Percentiles rank a stretch among this genome's conserved stretches.
Evolutionary conservation across 2,888 invertebrate genomes (phyloP).

Genomic region (Torymus tubicola): DNA sequence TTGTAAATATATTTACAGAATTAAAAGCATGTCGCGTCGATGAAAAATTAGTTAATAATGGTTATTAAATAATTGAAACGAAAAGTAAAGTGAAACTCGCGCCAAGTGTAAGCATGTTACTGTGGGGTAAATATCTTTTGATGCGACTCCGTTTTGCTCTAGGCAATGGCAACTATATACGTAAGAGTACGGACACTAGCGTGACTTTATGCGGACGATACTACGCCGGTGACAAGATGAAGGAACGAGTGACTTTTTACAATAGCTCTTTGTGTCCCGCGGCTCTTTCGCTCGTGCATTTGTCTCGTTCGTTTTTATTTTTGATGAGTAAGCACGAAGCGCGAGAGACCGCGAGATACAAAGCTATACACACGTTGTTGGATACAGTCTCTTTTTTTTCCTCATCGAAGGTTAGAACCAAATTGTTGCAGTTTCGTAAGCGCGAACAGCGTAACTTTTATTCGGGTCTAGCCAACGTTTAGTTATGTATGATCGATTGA

Average conservation of each 20-base stretch:
- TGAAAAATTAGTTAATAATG: neutral
- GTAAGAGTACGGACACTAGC: slow-evolving; percentile 58
- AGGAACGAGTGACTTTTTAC: slow-evolving; percentile 44
- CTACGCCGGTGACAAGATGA: slow-evolving; percentile 61
- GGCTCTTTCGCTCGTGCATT: neutral
- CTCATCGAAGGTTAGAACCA: slow-evolving; percentile 18
- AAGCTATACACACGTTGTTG: slow-evolving; percentile 13
- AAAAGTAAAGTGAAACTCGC: neutral
- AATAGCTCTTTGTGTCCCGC: slow-evolving; percentile 38
- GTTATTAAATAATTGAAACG: neutral
- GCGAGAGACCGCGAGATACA: slow-evolving; percentile 21
- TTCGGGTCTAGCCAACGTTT: slow-evolving; percentile 8
- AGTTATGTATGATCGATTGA: neutral
- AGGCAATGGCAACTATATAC: slow-evolving; percentile 1
- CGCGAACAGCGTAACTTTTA: neutral
- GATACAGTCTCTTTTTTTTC: neutral
- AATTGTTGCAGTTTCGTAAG: slow-evolving; percentile 30
- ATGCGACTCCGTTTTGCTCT: neutral
- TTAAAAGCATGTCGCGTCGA: neutral
- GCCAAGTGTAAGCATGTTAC: neutral
- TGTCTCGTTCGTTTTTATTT: slow-evolving; percentile 29
- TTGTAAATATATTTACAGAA: neutral
- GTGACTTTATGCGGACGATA: slow-evolving; percentile 62
- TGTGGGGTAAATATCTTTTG: no score
- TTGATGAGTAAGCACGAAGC: slow-evolving; percentile 41